Evolutionary conservation across 2,797 vertebrate species (phyloP).

Genomic region (Notoglanidium macrostoma): DNA sequence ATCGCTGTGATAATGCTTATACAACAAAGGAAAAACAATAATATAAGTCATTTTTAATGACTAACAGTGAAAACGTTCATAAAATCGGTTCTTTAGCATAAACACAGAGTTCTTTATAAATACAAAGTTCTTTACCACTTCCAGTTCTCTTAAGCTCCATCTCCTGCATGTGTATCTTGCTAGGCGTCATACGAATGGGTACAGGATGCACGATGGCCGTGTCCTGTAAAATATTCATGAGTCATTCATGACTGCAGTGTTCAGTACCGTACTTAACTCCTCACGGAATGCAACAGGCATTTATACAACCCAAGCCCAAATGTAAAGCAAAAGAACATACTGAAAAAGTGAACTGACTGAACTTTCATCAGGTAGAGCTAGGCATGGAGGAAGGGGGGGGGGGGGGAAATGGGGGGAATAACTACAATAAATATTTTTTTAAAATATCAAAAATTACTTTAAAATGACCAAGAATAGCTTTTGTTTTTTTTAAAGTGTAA

Average conservation of each 20-base stretch:
- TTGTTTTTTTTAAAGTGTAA: background rate
- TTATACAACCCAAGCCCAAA: background rate
- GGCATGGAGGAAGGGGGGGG: background rate
- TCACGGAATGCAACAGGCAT: background rate
- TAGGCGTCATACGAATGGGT: conserved; percentile 98
- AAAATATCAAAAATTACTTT: background rate
- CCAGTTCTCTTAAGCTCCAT: conserved; percentile 97
- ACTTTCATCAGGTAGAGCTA: background rate
- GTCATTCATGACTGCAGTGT: conserved; percentile 19
- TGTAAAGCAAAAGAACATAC: background rate
- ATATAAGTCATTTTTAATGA: background rate
- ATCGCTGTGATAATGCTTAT: background rate
- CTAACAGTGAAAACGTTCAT: background rate
- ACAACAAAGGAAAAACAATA: too few relatives aligned
- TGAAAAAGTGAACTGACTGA: background rate
- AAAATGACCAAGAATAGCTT: background rate
- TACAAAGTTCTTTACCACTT: conserved; percentile 79
- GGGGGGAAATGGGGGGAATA: background rate
- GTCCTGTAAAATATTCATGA: conserved; percentile 77
- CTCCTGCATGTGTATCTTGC: conserved; percentile 99
- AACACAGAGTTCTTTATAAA: background rate
- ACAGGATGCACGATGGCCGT: conserved; percentile 98
- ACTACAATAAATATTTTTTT: background rate
- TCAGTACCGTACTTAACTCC: background rate
- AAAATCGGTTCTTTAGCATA: background rate